Base-by-base conservation (phyloP, 2,113 vertebrate species). In the Indri indri region DNA sequence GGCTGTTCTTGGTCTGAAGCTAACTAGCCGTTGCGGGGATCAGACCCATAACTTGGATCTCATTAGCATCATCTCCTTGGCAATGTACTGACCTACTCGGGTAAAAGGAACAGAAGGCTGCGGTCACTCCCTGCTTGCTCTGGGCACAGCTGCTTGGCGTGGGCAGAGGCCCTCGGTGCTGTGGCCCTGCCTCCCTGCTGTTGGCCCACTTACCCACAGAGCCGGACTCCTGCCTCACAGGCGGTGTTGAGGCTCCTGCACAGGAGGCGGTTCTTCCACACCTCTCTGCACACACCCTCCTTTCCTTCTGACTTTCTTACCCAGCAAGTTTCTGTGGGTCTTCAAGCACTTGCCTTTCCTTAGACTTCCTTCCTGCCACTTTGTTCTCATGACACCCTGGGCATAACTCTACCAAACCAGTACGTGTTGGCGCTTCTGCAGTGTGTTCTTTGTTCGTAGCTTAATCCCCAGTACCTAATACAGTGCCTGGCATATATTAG, bases 121-220 rank as follows among this genome's bases (percentile, higher is more conserved):
- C 10, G 8, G 13, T 2, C 66, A 54, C 20, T n/a, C 71, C 30
- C 45, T 14, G 0, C 37, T 13, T 34, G 6, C 30, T 32, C 76
- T 47, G 20, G 40, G 57, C 23, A 10, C 25, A 57, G 4, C 42
- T 59, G 27, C 32, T 25, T 8, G 40, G 47, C n/a, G 22, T 0
- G 47, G 6, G 34, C 6, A 12, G 42, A 73, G 57, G 73, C 40
- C 65, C 17, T 6, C n/a, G 61, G 6, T 32, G 37, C 7, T 1
- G 25, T 20, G 27, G 63, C 90, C 42, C 52, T 37, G 30, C 54
- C 13, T 3, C 20, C 40, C 42, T 34, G 9, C 30, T 7, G 37
- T 65, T 12, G 25, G 50, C 17, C 61, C 16, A 2, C 1, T 8
- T 5, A 3, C 3, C 30, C 20, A 8, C 11, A 1, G 6, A 52